Evolutionary conservation across 2,888 invertebrate species (phyloP), one percentile per base, ranked within the genome.

Genomic region (Diaphora mendica): DNA sequence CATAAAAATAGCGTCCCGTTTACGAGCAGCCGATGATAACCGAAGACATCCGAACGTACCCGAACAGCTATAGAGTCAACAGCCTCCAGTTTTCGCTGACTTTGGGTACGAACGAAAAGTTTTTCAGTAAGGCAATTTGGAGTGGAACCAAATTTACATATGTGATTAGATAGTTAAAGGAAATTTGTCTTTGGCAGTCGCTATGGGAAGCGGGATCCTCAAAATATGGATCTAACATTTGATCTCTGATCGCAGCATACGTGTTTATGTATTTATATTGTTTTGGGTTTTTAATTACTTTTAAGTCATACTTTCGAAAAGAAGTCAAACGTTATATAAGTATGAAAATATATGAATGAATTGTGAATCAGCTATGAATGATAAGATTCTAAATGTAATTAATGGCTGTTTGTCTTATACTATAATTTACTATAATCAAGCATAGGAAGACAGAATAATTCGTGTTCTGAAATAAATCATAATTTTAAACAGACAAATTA

Each of bases 1-100:
- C 90, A 89, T 93, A 92, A 93, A 92, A 92, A 92, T 88, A 88
- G 88, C 89, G 87, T 90, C 89, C 83, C 87, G 86, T 91, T 92
- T 90, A 91, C 89, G 88, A 88, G 82, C 85, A 78, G 73, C 86
- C 92, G 92, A 91, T 88, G 88, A 90, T 88, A 85, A 77, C 85
- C 93, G 93, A 92, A 92, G 88, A 89, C 86, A 82, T 78, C 85
- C 93, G 93, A 92, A 85, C 75, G 64, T 82, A 78, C 77, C 87
- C 92, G 92, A 91, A 88, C 77, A 77, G 83, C 82, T 83, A 82
- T 79, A 76, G 76, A 85, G 85, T 84, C 84, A 84, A 84, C 85
- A 83, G 83, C 84, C 84, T 79, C 83, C 71, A 66, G 75, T 82
- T 85, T 85, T 85, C 77, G 84, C 84, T 84, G 84, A 85, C 84